phyloP scores from a whole-genome alignment of 2,888 invertebrate species.

The Rhamnusium bicolor region DNA sequence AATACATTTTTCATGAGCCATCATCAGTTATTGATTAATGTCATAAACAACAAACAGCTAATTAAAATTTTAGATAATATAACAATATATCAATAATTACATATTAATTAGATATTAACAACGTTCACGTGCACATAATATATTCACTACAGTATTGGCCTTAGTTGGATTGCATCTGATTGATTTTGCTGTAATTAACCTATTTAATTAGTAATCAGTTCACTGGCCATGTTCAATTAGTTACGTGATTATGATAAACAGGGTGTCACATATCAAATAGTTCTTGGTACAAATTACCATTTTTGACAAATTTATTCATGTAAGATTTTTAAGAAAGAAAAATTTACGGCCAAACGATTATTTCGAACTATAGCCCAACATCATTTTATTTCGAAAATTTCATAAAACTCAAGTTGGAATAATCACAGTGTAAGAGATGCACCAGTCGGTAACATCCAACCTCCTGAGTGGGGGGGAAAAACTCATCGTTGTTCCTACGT shows the following conservation, averaged over 20 bases:
- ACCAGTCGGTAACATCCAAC: too few species aligned
- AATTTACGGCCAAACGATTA: too few species aligned
- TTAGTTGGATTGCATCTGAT: constrained; percentile 49
- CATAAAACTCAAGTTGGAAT: too few species aligned
- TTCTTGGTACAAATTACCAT: not conserved
- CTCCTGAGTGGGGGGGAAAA: too few species aligned
- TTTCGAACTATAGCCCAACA: too few species aligned
- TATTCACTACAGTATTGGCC: constrained; percentile 41
- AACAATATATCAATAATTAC: constrained; percentile 30
- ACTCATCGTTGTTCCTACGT: too few species aligned
- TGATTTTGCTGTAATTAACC: constrained; percentile 54
- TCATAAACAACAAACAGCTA: constrained; percentile 9
- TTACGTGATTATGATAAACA: constrained; percentile 43
- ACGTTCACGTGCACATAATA: constrained; percentile 30
- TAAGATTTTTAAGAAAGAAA: too few species aligned
- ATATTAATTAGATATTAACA: constrained; percentile 39
- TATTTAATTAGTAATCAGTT: constrained; percentile 54
- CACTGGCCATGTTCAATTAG: constrained; percentile 50
- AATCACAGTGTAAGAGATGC: too few species aligned
- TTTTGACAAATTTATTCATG: not conserved
- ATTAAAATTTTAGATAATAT: constrained; percentile 23
- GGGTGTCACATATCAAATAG: not conserved
- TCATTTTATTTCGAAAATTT: too few species aligned
- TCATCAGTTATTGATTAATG: constrained; percentile 21
- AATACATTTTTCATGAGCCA: constrained; percentile 14